phyloP scores from a whole-genome alignment of 2,113 vertebrate genomes.

The Prochilodus magdalenae region DNA sequence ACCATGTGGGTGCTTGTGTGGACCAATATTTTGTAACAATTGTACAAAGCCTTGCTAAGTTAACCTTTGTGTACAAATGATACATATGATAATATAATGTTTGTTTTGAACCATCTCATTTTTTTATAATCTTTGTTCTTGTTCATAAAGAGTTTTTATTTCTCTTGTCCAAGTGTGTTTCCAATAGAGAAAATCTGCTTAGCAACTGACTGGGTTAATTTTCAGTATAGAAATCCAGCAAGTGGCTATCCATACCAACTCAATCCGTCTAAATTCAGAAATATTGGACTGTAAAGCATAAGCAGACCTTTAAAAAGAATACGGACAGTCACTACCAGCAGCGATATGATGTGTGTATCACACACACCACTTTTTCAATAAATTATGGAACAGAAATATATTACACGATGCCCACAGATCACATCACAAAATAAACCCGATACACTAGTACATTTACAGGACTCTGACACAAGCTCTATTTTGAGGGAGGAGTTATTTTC shows the following conservation, averaged over 20 bases:
- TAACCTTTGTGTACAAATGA: constrained; percentile 73
- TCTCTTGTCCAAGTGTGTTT: constrained; percentile 7
- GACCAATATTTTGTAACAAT: constrained; percentile 77
- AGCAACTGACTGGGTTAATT: constrained; percentile 10
- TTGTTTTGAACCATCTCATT: constrained; percentile 64
- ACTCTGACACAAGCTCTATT: not conserved
- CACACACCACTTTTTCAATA: too few species aligned
- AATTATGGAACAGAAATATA: not conserved
- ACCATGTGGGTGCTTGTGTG: constrained; percentile 62
- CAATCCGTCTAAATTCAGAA: not conserved
- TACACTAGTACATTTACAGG: not conserved
- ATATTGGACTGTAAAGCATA: not conserved
- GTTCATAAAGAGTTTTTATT: constrained; percentile 54
- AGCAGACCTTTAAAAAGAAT: too few species aligned
- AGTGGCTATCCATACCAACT: not conserved
- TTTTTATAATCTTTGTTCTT: constrained; percentile 41
- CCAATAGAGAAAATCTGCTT: not conserved
- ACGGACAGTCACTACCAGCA: too few species aligned
- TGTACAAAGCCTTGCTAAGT: constrained; percentile 77
- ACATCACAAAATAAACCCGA: not conserved
- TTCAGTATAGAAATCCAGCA: not conserved
- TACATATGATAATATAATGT: constrained; percentile 73
- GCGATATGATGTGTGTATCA: too few species aligned
- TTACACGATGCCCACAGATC: not conserved
- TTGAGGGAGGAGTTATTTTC: not conserved